phyloP scores from a whole-genome alignment of 2,113 vertebrate genomes.

The Paedocypris sp. region DNA sequence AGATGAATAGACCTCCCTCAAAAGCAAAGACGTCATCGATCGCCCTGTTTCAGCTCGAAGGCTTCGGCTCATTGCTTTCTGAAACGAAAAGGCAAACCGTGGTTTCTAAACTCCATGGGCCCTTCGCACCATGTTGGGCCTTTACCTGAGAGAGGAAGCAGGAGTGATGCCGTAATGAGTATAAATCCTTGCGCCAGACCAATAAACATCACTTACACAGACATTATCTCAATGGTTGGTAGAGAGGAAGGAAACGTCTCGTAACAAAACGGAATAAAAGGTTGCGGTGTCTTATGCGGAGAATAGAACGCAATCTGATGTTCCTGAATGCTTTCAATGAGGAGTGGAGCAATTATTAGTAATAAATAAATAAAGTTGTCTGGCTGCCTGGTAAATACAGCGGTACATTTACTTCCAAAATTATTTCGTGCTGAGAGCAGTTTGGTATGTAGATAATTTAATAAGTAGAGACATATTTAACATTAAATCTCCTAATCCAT shows the following conservation, averaged over 20 bases:
- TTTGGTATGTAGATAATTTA: no score
- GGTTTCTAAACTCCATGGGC: background rate
- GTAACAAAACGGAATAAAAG: background rate
- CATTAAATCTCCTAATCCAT: no score
- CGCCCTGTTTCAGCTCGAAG: background rate
- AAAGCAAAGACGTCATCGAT: slow-evolving; percentile 12
- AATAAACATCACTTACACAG: background rate
- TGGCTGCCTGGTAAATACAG: no score
- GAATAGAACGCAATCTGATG: background rate
- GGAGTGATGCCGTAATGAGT: background rate
- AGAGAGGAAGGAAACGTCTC: background rate
- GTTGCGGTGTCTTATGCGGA: background rate
- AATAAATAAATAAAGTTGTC: no score
- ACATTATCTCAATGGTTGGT: background rate
- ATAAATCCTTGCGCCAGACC: background rate
- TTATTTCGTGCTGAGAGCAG: no score
- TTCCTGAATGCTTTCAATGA: no score
- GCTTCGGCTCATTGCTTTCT: background rate
- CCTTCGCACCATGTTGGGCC: background rate
- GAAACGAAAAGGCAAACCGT: background rate
- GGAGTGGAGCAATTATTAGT: no score
- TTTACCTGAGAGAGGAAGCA: background rate
- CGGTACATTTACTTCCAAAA: no score
- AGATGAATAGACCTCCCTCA: slow-evolving; percentile 27
- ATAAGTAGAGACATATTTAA: no score